A percentile compares a stretch with the other conserved stretches of the same genome.
Evolutionary conservation across 2,888 invertebrate species (phyloP).

Genomic region (Zeuzera pyrina): DNA sequence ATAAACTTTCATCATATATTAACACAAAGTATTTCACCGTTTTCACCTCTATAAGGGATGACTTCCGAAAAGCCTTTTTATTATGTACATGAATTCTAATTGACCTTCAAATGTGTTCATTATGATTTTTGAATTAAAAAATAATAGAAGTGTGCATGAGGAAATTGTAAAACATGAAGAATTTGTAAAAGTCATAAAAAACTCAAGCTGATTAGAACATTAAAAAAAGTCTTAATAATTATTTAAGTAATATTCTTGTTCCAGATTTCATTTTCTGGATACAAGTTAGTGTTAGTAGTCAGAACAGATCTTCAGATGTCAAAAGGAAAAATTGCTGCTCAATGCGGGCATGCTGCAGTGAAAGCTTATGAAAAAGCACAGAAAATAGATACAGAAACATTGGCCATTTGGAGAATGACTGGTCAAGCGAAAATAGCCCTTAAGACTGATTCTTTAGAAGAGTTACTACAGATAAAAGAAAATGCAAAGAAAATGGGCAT

Average conservation of each 20-base stretch:
- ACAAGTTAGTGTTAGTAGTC: slow-evolving; percentile 89
- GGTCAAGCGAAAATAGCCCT: slow-evolving; percentile 93
- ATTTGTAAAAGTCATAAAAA: too few relatives aligned
- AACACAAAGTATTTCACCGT: too few relatives aligned
- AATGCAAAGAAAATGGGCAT: slow-evolving; percentile 81
- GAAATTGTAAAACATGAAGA: too few relatives aligned
- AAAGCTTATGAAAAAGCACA: slow-evolving; percentile 84
- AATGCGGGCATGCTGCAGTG: slow-evolving; percentile 96
- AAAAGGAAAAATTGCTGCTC: slow-evolving; percentile 95
- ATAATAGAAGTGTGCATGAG: too few relatives aligned
- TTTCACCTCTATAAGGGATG: too few relatives aligned
- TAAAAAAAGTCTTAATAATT: neutral
- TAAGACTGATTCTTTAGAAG: slow-evolving; percentile 83
- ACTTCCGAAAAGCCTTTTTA: too few relatives aligned
- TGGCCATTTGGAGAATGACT: slow-evolving; percentile 72
- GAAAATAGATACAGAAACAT: slow-evolving; percentile 72
- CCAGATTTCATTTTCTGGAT: slow-evolving; percentile 68
- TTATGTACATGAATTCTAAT: too few relatives aligned
- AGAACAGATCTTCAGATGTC: slow-evolving; percentile 95
- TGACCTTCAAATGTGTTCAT: too few relatives aligned
- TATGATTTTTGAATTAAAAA: too few relatives aligned
- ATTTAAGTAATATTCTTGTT: slow-evolving; percentile 19
- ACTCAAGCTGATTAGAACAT: too few relatives aligned
- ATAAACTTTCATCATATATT: too few relatives aligned
- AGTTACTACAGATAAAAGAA: slow-evolving; percentile 78